Base-by-base conservation (phyloP, 2,113 vertebrate genomes). In the Phycodurus eques region DNA sequence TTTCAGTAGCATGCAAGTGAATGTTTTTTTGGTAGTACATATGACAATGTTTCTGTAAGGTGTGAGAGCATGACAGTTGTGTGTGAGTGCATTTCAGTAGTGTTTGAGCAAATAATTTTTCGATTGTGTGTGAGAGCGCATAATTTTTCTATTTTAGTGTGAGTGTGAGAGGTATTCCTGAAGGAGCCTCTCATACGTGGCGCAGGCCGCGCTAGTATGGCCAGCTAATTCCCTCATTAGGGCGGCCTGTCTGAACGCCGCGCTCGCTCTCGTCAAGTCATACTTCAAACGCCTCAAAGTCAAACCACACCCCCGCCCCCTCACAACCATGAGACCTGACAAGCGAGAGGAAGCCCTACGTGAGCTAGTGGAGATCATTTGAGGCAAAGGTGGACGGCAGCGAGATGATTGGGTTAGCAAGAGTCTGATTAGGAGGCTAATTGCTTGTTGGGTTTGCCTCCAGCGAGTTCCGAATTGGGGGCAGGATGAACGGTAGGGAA, bases 161-260 rank as follows among this genome's bases (percentile, higher is more conserved):
- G 17, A 7, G 8, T 51, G 53, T 22, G 53, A 56, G 53, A 54
- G 53, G 53, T 10, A n/a, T n/a, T 22, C 8, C 44, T 17, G 4
- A 12, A 13, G 27, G 27, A 1, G 13, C 13, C 22, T 87, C 93
- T 75, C 76, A 95, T 94, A 91, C 92, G 85, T 85, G 75, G 79
- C 76, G 80, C 87, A 86, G 83, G 92, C 88, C 91, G 94, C 91
- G 92, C 95, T 90, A 93, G 93, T 86, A 93, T 94, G 92, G 94
- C 94, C 92, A 92, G 94, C 92, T 94, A 95, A 95, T 96, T 93
- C 94, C 94, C 95, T 98, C 94, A 95, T 96, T 96, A 97, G 94
- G 93, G 11, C 43, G 93, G 91, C 90, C 91, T 94, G 91, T 93
- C 90, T 94, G 93, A 92, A 93, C 90, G 93, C 87, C 90, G 90